A percentile compares a stretch with the other conserved stretches of the same genome.
Conservation (phyloP, 2,113 vertebrate genomes). For the Bathybates hornii region DNA sequence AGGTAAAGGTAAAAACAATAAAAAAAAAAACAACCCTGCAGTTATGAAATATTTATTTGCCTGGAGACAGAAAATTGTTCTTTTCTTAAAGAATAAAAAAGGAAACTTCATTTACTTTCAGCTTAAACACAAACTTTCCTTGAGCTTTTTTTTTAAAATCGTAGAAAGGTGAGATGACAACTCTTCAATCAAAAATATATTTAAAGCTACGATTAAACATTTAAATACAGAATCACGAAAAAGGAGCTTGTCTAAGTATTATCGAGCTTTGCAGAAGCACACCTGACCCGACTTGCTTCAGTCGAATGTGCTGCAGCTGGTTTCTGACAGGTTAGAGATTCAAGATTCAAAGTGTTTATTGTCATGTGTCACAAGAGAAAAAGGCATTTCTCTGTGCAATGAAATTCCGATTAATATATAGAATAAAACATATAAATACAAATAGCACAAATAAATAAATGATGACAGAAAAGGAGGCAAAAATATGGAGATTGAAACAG, state of each 20-base stretch:
- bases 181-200: not conserved
- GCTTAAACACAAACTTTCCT: not conserved
- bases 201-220: not conserved
- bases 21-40: not conserved
- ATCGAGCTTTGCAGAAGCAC: not conserved
- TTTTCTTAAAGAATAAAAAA: not conserved
- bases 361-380: accelerated
- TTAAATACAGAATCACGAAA: not conserved
- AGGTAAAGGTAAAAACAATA: not conserved
- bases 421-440: accelerated
- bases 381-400: not conserved
- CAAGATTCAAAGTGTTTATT: not conserved
- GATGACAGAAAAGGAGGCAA: not conserved
- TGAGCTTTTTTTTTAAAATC: accelerated
- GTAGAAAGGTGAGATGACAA: accelerated
- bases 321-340: not conserved
- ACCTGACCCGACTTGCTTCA: not conserved
- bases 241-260: not conserved
- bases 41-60: not conserved
- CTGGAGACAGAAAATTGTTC: not conserved
- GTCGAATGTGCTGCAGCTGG: not conserved
- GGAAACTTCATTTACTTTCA: not conserved
- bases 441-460: not conserved
- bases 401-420: not conserved
- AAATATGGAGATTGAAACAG: not conserved